Percentiles rank a stretch among this genome's conserved stretches.
Conservation (phyloP, 2,888 invertebrate genomes). For the Belgica antarctica region DNA sequence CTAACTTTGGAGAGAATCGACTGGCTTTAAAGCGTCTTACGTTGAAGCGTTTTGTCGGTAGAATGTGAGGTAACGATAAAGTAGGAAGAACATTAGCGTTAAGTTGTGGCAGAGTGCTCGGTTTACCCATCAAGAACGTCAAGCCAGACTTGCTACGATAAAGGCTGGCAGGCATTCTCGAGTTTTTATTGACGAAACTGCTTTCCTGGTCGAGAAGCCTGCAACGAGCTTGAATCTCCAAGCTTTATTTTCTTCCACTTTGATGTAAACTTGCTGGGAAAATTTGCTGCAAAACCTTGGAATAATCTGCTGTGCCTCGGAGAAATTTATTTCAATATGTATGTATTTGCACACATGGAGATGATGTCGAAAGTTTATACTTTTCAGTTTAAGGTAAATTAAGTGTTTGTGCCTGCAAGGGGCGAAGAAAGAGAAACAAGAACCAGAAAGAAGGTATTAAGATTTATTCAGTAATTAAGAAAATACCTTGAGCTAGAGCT, state of each 20-base stretch:
- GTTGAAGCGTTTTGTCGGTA: not conserved
- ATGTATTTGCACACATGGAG: constrained; percentile 22
- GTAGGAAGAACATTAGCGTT: no score
- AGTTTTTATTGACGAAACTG: no score
- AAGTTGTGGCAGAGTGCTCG: no score
- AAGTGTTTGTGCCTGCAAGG: not conserved
- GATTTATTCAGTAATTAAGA: constrained; percentile 29
- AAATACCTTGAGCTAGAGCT: not conserved
- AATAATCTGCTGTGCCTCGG: not conserved
- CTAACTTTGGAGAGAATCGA: not conserved
- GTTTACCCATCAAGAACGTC: no score
- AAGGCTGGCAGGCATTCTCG: no score
- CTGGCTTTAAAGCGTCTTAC: not conserved
- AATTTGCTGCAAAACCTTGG: not conserved
- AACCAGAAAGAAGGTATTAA: constrained; percentile 5
- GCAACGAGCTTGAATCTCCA: no score
- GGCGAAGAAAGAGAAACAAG: not conserved
- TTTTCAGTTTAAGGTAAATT: not conserved
- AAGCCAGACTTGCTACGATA: no score
- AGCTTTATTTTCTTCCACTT: no score
- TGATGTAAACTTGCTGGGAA: no score
- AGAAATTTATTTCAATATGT: not conserved
- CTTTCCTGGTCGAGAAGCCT: no score
- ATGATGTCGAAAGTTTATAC: constrained; percentile 27
- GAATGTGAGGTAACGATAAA: not conserved